Base-by-base conservation (phyloP, 2,113 vertebrate species). In the Hippocampus barbouri region DNA sequence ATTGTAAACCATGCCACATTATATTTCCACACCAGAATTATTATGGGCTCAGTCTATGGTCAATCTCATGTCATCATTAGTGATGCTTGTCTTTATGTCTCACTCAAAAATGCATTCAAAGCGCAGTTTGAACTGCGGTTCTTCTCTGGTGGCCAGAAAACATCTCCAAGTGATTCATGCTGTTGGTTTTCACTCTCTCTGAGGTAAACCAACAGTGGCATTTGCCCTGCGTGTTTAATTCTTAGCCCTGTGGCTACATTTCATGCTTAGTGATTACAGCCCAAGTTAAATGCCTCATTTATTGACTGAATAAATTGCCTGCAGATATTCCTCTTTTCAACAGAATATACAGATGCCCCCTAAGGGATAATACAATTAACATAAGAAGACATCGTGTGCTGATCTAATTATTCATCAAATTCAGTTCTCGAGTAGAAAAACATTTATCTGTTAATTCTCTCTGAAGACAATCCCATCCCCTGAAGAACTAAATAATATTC, bases 301-400 rank as follows among this genome's bases (percentile, higher is more conserved):
- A 85, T 87, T 86, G 85, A 84, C 79, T 83, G 73, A 84, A 86
- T 82, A 77, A 89, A 89, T 82, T 76, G 82, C 87, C 82, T 79
- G 81, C 86, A 88, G 86, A 88, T 83, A 85, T 85, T 89, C 87
- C 84, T 82, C 79, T 88, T 84, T 89, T 91, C 83, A 90, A 61
- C 5, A 79, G 62, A 72, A 85, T 91, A 88, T 85, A 82, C 87
- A 90, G 88, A 90, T 81, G 73, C 70, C 83, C 88, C 34, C 77
- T 69, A 66, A 86, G 82, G 72, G 66, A 82, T 72, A 61, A 71
- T 72, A 75, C 68, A 82, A 82, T 83, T 82, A 82, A 78, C 63
- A 71, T 72, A 63, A 78, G 23, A 78, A 20, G 27, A 77, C 66
- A 53, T 11, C 6, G 43, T 53, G 23, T 0, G 5, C 71, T 71